A percentile compares a stretch with the other conserved stretches of the same genome.
Conservation (phyloP, 1,140 invertebrate genomes). For the Platyura marginata region DNA sequence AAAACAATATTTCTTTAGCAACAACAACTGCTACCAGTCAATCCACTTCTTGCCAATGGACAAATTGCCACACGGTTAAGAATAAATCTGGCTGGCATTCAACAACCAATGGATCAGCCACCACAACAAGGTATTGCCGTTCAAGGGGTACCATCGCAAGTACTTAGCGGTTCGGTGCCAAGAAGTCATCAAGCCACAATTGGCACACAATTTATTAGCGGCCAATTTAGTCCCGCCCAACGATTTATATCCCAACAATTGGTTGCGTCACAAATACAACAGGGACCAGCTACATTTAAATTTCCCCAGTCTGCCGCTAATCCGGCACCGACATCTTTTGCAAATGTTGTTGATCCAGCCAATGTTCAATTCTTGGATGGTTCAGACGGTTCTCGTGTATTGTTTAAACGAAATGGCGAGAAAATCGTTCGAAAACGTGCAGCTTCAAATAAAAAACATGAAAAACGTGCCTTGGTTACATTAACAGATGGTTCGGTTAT, state of each 20-base stretch:
- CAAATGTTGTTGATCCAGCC: constrained; percentile 20
- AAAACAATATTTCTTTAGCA: neutral
- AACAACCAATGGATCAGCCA: constrained; percentile 8
- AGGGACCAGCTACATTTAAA: constrained; percentile 5
- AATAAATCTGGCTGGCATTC: constrained; percentile 29
- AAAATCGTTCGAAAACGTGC: constrained; percentile 8
- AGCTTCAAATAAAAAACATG: constrained; percentile 22
- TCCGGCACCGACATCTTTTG: constrained; percentile 2
- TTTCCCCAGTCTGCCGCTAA: neutral
- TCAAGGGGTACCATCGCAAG: constrained; percentile 18
- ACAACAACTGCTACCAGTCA: constrained; percentile 24
- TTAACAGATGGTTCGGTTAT: constrained; percentile 42
- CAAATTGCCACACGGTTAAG: constrained; percentile 41
- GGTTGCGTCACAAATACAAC: constrained; percentile 6
- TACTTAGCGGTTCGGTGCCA: neutral
- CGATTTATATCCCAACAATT: constrained; percentile 35
- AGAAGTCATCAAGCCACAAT: constrained; percentile 12
- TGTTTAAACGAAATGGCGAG: constrained; percentile 32
- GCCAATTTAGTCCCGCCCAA: constrained; percentile 32
- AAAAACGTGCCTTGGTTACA: constrained; percentile 40
- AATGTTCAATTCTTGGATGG: constrained; percentile 38
- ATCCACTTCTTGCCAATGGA: constrained; percentile 42
- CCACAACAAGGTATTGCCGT: constrained; percentile 29
- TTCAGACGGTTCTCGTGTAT: constrained; percentile 21
- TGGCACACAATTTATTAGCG: constrained; percentile 37